Evolutionary conservation across 1,140 invertebrate genomes (phyloP).

Genomic region (Drosophila saltans): DNA sequence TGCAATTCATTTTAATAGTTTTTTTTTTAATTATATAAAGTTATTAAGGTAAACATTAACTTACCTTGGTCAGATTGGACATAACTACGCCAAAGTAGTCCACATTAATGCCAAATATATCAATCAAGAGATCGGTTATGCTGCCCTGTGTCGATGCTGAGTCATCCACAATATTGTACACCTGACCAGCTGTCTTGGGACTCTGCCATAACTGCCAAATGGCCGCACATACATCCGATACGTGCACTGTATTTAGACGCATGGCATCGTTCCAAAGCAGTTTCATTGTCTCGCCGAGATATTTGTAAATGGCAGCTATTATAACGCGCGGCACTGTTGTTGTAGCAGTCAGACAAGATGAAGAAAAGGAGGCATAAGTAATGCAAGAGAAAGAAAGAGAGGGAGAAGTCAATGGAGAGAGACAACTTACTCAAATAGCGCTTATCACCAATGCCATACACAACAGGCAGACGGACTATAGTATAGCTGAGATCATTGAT

Average conservation of each 20-base stretch:
- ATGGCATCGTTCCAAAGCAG: slow-evolving; percentile 93
- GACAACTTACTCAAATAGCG: slow-evolving; percentile 89
- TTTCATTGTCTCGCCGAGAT: slow-evolving; percentile 95
- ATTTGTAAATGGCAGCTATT: slow-evolving; percentile 93
- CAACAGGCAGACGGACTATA: slow-evolving; percentile 92
- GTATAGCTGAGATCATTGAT: slow-evolving; percentile 88
- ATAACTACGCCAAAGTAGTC: slow-evolving; percentile 92
- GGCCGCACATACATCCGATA: slow-evolving; percentile 91
- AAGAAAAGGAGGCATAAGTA: slow-evolving; percentile 28
- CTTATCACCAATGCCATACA: slow-evolving; percentile 93
- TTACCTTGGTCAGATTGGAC: slow-evolving; percentile 89
- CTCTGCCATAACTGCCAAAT: slow-evolving; percentile 86
- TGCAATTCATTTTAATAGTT: too few species aligned
- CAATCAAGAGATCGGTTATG: slow-evolving; percentile 90
- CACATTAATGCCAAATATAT: slow-evolving; percentile 93
- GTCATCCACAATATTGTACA: slow-evolving; percentile 93
- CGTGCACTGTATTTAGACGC: slow-evolving; percentile 94
- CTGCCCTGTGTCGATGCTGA: slow-evolving; percentile 92
- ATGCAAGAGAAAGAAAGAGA: slow-evolving; percentile 19
- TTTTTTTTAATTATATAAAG: not conserved
- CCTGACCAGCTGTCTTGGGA: slow-evolving; percentile 85
- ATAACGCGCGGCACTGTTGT: slow-evolving; percentile 92
- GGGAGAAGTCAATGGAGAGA: slow-evolving; percentile 13
- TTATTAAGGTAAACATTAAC: not conserved
- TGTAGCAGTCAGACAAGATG: slow-evolving; percentile 56